Evolutionary conservation across 2,888 invertebrate genomes (phyloP).

Genomic region (Cinara cedri): DNA sequence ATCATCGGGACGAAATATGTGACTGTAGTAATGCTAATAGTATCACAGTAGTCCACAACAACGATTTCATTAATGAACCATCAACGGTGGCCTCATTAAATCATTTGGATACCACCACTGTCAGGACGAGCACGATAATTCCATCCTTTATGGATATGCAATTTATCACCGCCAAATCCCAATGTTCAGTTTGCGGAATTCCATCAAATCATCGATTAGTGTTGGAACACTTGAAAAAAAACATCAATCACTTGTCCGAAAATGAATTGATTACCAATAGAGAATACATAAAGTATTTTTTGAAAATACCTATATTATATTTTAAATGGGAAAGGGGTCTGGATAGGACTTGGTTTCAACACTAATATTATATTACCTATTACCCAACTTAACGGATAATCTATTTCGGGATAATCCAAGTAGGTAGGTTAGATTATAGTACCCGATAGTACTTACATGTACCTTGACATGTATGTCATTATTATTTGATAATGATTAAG

Average conservation of each 20-base stretch:
- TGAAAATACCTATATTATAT: background rate
- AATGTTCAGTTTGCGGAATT: background rate
- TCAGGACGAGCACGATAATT: background rate
- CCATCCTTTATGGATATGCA: background rate
- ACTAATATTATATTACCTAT: too few species aligned
- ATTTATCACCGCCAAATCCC: background rate
- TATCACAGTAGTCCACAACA: too few species aligned
- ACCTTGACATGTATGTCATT: too few species aligned
- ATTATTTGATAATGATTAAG: too few species aligned
- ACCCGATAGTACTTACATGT: background rate
- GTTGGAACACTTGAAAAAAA: slow-evolving; percentile 11
- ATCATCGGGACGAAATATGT: slow-evolving; percentile 5
- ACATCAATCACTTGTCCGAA: background rate
- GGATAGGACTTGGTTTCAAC: too few species aligned
- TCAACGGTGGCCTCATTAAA: background rate
- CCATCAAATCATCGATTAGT: slow-evolving; percentile 21
- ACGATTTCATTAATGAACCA: background rate
- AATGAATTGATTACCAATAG: background rate
- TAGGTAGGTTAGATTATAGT: too few species aligned
- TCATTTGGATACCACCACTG: background rate
- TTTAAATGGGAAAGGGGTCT: background rate
- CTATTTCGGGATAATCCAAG: too few species aligned
- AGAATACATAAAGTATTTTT: slow-evolving; percentile 9
- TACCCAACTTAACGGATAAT: too few species aligned
- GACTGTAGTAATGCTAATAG: background rate